phyloP scores from a whole-genome alignment of 2,797 vertebrate genomes.

The Periparus ater region DNA sequence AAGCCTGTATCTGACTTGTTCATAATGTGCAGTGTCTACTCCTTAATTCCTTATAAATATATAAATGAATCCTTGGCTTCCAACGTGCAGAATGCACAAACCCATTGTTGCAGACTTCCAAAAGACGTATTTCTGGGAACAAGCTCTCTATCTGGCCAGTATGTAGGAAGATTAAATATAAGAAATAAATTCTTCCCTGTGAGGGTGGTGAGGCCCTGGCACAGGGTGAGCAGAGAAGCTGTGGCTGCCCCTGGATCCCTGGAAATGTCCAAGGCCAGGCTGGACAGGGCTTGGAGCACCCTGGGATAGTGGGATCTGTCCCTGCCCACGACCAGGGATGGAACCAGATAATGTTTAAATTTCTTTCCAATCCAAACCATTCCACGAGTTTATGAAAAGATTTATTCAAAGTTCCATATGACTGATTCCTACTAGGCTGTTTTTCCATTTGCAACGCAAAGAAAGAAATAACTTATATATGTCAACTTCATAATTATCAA shows the following conservation, averaged over 20 bases:
- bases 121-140: neutral
- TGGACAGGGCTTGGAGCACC: fast-evolving
- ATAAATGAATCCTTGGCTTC: neutral
- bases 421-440: neutral
- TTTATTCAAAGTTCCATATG: neutral
- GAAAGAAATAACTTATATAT: neutral
- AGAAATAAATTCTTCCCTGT: neutral
- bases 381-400: neutral
- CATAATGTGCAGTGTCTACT: neutral
- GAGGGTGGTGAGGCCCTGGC: neutral
- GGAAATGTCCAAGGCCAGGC: fast-evolving
- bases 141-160: neutral
- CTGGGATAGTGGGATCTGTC: fast-evolving
- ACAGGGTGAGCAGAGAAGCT: neutral
- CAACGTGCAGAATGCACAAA: neutral
- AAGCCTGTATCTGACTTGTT: neutral
- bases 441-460: neutral
- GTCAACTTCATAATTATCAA: neutral
- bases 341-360: fast-evolving
- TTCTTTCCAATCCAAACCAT: neutral
- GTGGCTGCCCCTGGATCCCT: neutral
- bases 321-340: neutral
- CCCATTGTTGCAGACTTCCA: neutral
- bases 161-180: neutral
- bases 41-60: neutral